Percentiles rank a stretch among this genome's conserved stretches.
phyloP scores from a whole-genome alignment of 2,888 invertebrate genomes.

The Apodemia zela region DNA sequence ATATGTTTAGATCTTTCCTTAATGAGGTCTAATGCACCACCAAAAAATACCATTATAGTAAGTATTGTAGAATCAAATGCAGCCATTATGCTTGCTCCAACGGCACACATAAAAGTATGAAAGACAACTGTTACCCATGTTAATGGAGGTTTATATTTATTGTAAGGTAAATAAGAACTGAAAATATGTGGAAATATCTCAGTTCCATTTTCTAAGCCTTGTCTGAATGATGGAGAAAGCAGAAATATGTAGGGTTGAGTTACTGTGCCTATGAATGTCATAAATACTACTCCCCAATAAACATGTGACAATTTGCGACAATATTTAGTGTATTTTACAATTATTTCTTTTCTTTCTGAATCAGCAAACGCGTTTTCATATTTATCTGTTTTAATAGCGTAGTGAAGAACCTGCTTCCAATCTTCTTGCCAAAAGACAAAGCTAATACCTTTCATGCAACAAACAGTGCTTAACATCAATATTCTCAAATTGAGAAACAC shows the following conservation, averaged over 20 bases:
- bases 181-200: conserved; percentile 62
- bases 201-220: conserved; percentile 49
- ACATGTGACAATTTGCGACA: conserved; percentile 53
- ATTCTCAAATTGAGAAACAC: conserved; percentile 62
- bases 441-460: conserved; percentile 52
- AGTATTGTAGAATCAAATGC: conserved; percentile 55
- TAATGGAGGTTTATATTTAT: conserved; percentile 57
- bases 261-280: conserved; percentile 48
- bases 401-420: conserved; percentile 55
- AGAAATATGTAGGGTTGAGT: conserved; percentile 50
- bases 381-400: conserved; percentile 55
- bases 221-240: conserved; percentile 47
- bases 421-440: conserved; percentile 54
- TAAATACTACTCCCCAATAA: conserved; percentile 60
- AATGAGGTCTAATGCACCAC: conserved; percentile 58
- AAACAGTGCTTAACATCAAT: conserved; percentile 63
- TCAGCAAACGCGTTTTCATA: conserved; percentile 51
- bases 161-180: conserved; percentile 65
- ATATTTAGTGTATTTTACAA: conserved; percentile 55
- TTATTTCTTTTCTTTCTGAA: conserved; percentile 38
- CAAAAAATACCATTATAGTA: conserved; percentile 60
- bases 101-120: conserved; percentile 48
- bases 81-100: conserved; percentile 53
- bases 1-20: conserved; percentile 56
- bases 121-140: conserved; percentile 55